These are phyloP conservation scores for Nesoenas mayeri DNA, from an alignment of 2,113 vertebrate genomes.

Conservation along the genomic window DNA sequence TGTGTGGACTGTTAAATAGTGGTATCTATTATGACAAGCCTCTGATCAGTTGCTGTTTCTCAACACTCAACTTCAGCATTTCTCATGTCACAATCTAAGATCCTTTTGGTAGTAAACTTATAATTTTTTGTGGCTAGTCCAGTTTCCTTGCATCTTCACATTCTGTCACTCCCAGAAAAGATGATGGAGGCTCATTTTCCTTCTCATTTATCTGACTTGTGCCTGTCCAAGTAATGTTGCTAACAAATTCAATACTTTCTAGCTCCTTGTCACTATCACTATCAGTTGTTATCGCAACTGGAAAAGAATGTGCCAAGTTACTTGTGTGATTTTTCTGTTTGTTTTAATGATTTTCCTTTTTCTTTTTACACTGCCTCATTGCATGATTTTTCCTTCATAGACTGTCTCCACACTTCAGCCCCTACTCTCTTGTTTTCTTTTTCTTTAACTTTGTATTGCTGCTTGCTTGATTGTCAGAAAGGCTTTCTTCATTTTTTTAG, in stretches of 20 bases:
- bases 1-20: neutral
- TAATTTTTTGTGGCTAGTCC: conserved; percentile 5
- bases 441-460: conserved; percentile 67
- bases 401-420: conserved; percentile 79
- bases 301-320: conserved; percentile 30
- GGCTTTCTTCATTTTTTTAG: conserved; percentile 44
- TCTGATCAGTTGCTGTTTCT: conserved; percentile 3
- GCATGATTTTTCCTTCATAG: conserved; percentile 68
- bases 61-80: conserved; percentile 1
- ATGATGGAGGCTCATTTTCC: neutral
- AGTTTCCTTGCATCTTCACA: conserved; percentile 37
- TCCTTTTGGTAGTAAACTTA: neutral
- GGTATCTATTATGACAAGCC: neutral
- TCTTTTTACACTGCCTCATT: conserved; percentile 76
- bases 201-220: neutral
- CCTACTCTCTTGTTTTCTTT: conserved; percentile 70
- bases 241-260: neutral
- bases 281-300: conserved; percentile 79
- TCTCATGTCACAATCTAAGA: conserved; percentile 22
- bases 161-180: conserved; percentile 1
- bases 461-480: conserved; percentile 63
- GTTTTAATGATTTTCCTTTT: conserved; percentile 79
- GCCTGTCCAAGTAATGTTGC: neutral
- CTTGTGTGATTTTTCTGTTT: conserved; percentile 73
- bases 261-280: conserved; percentile 77